These are phyloP conservation scores for Mastomys natalensis DNA, from an alignment of 2,113 vertebrate genomes.

Conservation along the genomic window DNA sequence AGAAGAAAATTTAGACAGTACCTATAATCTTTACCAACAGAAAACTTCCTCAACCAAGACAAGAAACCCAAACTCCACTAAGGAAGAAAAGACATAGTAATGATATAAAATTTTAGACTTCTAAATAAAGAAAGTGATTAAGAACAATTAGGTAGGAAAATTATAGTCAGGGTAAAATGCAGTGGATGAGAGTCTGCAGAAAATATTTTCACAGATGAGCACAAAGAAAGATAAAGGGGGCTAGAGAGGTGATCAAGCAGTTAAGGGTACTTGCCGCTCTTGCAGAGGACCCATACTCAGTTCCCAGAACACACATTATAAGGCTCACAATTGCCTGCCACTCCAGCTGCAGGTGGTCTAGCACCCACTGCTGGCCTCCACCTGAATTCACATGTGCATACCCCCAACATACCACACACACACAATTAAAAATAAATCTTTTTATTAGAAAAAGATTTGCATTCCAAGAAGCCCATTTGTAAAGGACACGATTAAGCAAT, in stretches of 20 bases:
- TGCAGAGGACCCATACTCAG: neutral
- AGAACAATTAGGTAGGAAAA: slow-evolving; percentile 23
- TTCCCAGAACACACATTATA: too few species aligned
- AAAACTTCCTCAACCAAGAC: slow-evolving; percentile 26
- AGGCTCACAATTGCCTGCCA: neutral
- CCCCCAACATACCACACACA: neutral
- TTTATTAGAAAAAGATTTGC: neutral
- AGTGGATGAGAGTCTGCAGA: neutral
- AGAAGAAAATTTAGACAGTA: slow-evolving; percentile 43
- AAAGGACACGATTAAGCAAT: slow-evolving; percentile 6
- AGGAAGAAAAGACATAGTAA: neutral
- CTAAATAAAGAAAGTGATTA: slow-evolving; percentile 1
- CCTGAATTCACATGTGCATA: too few species aligned
- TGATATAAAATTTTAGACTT: slow-evolving; percentile 13
- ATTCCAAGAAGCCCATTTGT: neutral
- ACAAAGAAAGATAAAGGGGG: neutral
- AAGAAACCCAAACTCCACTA: neutral
- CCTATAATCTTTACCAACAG: neutral
- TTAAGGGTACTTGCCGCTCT: neutral
- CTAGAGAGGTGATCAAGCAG: neutral
- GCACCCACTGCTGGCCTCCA: neutral
- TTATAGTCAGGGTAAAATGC: slow-evolving; percentile 24
- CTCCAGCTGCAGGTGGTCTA: too few species aligned
- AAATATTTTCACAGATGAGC: neutral
- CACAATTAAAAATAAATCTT: neutral